A percentile compares a stretch with the other conserved stretches of the same genome.
These are phyloP conservation scores for Toxotes lorentzi DNA, from an alignment of 2,797 vertebrate genomes.

Conservation along the genomic window DNA sequence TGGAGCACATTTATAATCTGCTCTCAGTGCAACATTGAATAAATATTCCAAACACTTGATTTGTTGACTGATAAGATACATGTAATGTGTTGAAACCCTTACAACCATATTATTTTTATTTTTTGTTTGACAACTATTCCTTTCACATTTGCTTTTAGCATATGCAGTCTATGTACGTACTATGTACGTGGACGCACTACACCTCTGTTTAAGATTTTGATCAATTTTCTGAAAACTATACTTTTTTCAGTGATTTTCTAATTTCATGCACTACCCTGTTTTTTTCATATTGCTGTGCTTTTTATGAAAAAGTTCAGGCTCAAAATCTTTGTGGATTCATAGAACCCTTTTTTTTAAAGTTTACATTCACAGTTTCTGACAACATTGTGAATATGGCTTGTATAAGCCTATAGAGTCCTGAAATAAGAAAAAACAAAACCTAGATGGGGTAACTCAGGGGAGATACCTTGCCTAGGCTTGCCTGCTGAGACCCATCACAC, in stretches of 20 bases:
- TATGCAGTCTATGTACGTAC: no score
- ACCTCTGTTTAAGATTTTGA: not conserved
- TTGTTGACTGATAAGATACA: not conserved
- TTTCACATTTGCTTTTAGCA: not conserved
- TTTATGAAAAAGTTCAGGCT: not conserved
- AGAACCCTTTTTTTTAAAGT: not conserved
- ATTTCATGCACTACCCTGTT: no score
- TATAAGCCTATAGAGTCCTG: not conserved
- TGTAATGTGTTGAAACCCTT: not conserved
- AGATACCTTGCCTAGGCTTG: conserved; percentile 25
- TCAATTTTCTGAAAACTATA: no score
- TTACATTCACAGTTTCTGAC: conserved; percentile 7
- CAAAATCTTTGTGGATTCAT: not conserved
- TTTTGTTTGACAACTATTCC: no score
- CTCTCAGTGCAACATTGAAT: not conserved
- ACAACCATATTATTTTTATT: no score
- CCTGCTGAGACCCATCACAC: conserved; percentile 48
- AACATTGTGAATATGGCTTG: not conserved
- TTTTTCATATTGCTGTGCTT: not conserved
- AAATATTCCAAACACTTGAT: not conserved
- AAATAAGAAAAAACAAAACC: conserved; percentile 19
- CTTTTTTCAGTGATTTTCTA: no score
- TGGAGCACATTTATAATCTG: not conserved
- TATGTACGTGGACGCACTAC: not conserved
- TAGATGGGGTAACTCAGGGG: conserved; percentile 28